phyloP scores from a whole-genome alignment of 2,797 vertebrate genomes.

The Pipistrellus nathusii region DNA sequence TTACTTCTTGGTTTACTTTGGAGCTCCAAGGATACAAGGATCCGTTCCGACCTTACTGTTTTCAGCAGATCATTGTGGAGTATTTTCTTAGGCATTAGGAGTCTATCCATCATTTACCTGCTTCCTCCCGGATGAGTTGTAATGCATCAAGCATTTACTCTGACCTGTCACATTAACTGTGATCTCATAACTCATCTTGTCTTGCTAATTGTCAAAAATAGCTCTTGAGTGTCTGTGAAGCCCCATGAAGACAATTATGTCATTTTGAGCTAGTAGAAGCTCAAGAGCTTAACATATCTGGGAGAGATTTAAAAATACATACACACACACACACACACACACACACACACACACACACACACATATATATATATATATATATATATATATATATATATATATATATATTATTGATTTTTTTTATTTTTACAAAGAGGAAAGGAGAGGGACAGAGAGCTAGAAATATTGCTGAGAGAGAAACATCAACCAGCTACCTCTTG shows the following conservation, averaged over 20 bases:
- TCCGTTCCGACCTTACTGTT: neutral
- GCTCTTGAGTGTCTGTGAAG: slow-evolving; percentile 18
- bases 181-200: slow-evolving; percentile 66
- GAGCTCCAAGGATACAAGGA: too few species aligned
- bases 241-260: slow-evolving; percentile 34
- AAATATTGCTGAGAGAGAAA: too few species aligned
- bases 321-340: too few species aligned
- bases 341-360: too few species aligned
- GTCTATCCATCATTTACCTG: slow-evolving; percentile 67
- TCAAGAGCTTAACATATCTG: neutral
- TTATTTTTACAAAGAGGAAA: too few species aligned
- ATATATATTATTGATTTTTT: too few species aligned
- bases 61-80: neutral
- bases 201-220: slow-evolving; percentile 66
- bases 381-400: too few species aligned
- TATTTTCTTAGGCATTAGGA: slow-evolving; percentile 10
- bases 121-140: slow-evolving; percentile 54
- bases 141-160: slow-evolving; percentile 51
- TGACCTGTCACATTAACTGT: slow-evolving; percentile 54
- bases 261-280: slow-evolving; percentile 1
- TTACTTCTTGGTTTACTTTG: neutral
- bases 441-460: too few species aligned
- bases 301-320: neutral
- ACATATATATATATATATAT: too few species aligned
- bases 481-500: too few species aligned